Percentiles rank a stretch among this genome's conserved stretches.
Conservation (phyloP, 2,113 vertebrate genomes). For the Meriones unguiculatus region DNA sequence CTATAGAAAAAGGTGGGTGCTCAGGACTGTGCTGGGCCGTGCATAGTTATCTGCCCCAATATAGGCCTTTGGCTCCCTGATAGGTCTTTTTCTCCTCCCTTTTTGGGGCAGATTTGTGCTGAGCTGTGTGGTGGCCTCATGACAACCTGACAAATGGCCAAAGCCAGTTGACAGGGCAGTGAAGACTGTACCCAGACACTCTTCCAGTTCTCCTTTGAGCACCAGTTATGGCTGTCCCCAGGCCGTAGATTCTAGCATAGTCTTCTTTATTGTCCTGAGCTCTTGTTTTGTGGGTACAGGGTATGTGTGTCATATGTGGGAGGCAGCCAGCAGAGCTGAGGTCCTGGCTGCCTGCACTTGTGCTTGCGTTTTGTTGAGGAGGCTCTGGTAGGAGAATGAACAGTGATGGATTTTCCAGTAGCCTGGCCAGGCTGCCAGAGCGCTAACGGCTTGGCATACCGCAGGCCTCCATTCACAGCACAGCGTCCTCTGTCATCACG, state of each 20-base stretch:
- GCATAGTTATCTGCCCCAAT: neutral
- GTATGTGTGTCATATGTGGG: neutral
- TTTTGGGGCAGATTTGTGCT: neutral
- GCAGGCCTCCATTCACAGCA: fast-evolving
- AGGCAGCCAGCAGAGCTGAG: fast-evolving
- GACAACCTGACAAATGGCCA: neutral
- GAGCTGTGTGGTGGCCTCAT: neutral
- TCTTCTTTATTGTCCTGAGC: neutral
- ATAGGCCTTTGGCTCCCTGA: neutral
- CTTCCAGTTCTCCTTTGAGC: too few species aligned
- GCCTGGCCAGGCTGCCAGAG: neutral
- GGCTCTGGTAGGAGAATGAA: neutral
- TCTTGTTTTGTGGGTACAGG: neutral
- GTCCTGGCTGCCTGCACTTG: neutral
- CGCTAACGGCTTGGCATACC: fast-evolving
- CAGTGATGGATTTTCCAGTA: neutral
- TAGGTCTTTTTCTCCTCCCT: neutral
- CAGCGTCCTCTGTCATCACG: neutral
- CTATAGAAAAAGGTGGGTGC: neutral
- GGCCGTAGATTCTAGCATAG: neutral
- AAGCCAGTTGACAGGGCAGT: neutral
- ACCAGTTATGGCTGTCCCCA: neutral
- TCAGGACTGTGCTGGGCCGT: neutral
- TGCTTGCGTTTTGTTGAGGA: neutral
- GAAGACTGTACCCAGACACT: neutral